phyloP scores from a whole-genome alignment of 2,797 vertebrate genomes.

The Peromyscus attwateri region DNA sequence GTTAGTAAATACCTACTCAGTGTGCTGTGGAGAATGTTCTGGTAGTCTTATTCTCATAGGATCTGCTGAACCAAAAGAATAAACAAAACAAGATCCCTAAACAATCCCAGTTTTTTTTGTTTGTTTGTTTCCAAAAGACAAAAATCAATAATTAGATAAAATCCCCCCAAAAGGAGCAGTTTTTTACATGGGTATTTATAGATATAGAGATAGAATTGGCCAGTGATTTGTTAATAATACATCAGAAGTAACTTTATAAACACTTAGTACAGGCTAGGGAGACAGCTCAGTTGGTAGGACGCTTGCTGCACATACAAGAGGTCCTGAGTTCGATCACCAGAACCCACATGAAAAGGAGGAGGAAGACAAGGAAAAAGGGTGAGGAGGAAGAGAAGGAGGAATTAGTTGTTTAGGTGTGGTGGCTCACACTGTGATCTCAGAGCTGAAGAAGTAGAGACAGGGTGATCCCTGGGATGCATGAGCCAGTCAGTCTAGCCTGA shows the following conservation, averaged over 20 bases:
- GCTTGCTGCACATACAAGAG: background rate
- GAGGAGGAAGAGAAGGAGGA: background rate
- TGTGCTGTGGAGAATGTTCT: background rate
- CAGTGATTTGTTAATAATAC: background rate
- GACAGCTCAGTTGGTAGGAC: too few relatives aligned
- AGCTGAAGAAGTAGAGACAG: background rate
- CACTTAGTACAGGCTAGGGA: background rate
- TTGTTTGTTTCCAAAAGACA: conserved; percentile 38
- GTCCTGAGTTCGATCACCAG: background rate
- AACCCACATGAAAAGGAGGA: background rate
- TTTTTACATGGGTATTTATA: background rate
- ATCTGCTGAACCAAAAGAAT: background rate
- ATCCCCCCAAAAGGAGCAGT: background rate
- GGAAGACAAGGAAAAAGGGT: background rate
- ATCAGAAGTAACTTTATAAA: background rate
- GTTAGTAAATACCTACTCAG: background rate
- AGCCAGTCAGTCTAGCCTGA: background rate
- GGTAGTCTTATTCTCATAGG: background rate
- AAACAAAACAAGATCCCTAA: conserved; percentile 6
- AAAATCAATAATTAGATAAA: conserved; percentile 57
- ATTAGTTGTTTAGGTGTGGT: background rate
- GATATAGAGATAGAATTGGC: background rate
- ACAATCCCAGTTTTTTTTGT: background rate
- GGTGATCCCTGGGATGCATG: background rate
- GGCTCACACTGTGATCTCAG: background rate